Evolutionary conservation across 2,797 vertebrate genomes (phyloP).

Genomic region (Cebuella pygmaea): DNA sequence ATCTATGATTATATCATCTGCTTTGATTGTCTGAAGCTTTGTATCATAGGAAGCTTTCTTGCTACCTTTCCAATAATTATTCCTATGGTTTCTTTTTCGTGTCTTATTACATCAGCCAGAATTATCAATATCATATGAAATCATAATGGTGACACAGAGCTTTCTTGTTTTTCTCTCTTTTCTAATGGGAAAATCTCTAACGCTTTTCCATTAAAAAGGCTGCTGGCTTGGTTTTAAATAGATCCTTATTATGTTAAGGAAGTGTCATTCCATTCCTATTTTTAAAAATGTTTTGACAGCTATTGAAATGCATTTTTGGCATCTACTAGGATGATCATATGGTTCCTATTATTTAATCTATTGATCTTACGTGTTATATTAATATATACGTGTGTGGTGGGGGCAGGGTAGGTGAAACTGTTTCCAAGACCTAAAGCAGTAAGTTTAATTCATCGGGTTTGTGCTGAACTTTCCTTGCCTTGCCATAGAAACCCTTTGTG

Average conservation of each 20-base stretch:
- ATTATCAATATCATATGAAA: conserved; percentile 23
- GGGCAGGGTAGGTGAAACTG: not conserved
- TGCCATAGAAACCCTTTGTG: conserved; percentile 42
- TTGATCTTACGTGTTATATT: conserved; percentile 57
- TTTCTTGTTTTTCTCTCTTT: conserved; percentile 2
- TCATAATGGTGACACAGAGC: not conserved
- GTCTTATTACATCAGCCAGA: conserved; percentile 68
- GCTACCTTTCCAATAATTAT: conserved; percentile 8
- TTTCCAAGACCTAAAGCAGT: not conserved
- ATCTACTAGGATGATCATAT: conserved; percentile 22
- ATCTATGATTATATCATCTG: not conserved
- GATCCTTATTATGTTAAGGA: conserved; percentile 52
- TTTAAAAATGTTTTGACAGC: conserved; percentile 66
- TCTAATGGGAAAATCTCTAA: conserved; percentile 1
- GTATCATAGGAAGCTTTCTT: not conserved
- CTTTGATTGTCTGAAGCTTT: not conserved
- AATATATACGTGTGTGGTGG: not conserved
- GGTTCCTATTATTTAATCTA: conserved; percentile 67
- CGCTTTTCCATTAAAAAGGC: conserved; percentile 20
- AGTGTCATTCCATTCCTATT: conserved; percentile 44
- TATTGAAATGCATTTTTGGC: conserved; percentile 65
- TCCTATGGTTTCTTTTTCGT: conserved; percentile 65
- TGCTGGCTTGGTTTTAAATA: conserved; percentile 57
- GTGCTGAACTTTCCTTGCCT: conserved; percentile 59
- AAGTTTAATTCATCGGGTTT: not conserved